phyloP scores from a whole-genome alignment of 2,888 invertebrate genomes.

The Aelia acuminata region DNA sequence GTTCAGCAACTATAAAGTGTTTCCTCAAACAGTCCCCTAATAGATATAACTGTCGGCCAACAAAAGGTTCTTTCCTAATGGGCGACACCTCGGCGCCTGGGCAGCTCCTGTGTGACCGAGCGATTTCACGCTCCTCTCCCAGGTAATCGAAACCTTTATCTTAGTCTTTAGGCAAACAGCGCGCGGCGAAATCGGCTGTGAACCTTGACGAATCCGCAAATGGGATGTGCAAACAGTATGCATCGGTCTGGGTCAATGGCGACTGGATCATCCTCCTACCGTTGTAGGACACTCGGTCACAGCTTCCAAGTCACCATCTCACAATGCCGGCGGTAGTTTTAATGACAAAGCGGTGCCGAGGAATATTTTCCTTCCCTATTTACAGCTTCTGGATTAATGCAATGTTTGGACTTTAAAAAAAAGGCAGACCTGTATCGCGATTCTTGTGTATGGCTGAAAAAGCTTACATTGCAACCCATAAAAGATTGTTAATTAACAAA shows the following conservation, averaged over 20 bases:
- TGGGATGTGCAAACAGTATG: conserved; percentile 40
- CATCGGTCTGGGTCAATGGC: conserved; percentile 7
- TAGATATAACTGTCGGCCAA: conserved; percentile 44
- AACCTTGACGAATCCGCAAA: conserved; percentile 40
- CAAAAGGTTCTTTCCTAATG: conserved; percentile 18
- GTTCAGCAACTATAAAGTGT: conserved; percentile 13
- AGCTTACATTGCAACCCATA: no score
- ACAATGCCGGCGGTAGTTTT: background rate
- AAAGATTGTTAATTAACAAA: no score
- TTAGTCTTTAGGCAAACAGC: conserved; percentile 25
- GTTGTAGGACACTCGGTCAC: conserved; percentile 14
- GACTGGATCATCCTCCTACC: background rate
- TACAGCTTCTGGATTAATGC: no score
- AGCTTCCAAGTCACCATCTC: background rate
- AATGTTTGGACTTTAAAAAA: no score
- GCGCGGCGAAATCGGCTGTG: conserved; percentile 7
- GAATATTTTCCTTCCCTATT: no score
- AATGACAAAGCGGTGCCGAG: background rate
- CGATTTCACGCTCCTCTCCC: conserved; percentile 30
- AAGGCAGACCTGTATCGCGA: no score
- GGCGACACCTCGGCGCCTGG: conserved; percentile 43
- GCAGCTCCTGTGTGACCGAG: conserved; percentile 48
- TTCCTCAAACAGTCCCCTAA: conserved; percentile 43
- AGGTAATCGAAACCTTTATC: conserved; percentile 38
- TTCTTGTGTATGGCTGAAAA: no score